A percentile compares a stretch with the other conserved stretches of the same genome.
These are phyloP conservation scores for Myiozetetes cayanensis DNA, from an alignment of 2,113 vertebrate species.

Conservation along the genomic window DNA sequence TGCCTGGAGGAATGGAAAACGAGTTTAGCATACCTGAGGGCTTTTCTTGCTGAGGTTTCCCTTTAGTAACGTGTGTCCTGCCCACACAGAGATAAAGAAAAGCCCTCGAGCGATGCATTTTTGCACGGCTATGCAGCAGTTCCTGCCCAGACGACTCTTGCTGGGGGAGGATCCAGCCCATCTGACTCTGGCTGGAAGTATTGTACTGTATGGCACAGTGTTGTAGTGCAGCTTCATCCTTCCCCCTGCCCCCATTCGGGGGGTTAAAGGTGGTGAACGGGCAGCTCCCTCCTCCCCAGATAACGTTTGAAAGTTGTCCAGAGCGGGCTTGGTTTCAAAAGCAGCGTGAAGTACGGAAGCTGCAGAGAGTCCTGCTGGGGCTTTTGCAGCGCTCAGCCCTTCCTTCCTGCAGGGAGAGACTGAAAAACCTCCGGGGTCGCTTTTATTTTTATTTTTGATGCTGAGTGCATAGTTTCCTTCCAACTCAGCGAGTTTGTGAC, in stretches of 20 bases:
- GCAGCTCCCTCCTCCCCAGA: background rate
- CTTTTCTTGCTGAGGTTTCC: background rate
- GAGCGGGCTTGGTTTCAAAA: background rate
- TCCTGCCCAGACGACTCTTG: slow-evolving; percentile 27
- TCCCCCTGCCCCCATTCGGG: accelerated
- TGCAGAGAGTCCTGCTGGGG: background rate
- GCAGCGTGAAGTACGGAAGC: background rate
- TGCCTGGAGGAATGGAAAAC: slow-evolving; percentile 8
- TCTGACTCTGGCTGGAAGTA: slow-evolving; percentile 2
- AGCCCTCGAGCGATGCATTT: slow-evolving; percentile 52
- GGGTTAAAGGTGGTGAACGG: background rate
- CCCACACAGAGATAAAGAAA: slow-evolving; percentile 16
- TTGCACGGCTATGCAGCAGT: slow-evolving; percentile 55
- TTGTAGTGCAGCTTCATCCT: background rate
- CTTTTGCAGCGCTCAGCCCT: background rate
- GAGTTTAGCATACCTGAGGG: slow-evolving; percentile 28
- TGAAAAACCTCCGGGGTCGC: background rate
- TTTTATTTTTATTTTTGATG: background rate
- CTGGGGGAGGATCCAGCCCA: slow-evolving; percentile 15
- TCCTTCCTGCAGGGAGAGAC: background rate
- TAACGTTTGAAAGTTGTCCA: background rate
- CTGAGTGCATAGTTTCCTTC: background rate
- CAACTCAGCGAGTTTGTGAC: background rate
- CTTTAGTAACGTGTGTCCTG: background rate
- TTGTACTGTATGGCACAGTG: background rate